Evolutionary conservation across 2,113 vertebrate genomes (phyloP).

Genomic region (Vulpes lagopus): DNA sequence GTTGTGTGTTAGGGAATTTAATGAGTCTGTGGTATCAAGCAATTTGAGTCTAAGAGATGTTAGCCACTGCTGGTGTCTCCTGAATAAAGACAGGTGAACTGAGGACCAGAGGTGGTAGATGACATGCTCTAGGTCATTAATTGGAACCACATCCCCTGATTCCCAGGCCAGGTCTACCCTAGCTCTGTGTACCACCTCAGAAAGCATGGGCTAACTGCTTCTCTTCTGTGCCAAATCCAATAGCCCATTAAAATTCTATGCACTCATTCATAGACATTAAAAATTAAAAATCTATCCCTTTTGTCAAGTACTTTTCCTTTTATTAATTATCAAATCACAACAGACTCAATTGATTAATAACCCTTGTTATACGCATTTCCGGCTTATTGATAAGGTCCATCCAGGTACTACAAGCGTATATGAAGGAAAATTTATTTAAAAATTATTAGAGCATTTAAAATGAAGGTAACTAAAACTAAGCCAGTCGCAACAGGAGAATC

Average conservation of each 20-base stretch:
- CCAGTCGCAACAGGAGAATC: neutral
- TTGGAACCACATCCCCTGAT: neutral
- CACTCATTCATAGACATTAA: slow-evolving; percentile 83
- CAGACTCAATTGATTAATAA: slow-evolving; percentile 81
- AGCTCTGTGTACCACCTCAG: neutral
- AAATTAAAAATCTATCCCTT: slow-evolving; percentile 80
- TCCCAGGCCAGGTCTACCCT: neutral
- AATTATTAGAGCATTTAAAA: slow-evolving; percentile 69
- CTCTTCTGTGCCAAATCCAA: slow-evolving; percentile 69
- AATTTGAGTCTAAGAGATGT: neutral
- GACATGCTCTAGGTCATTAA: neutral
- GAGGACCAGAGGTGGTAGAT: no score
- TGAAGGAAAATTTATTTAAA: slow-evolving; percentile 62
- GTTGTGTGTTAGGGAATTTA: neutral
- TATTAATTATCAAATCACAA: slow-evolving; percentile 86
- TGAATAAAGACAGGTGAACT: neutral
- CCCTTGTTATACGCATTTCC: slow-evolving; percentile 72
- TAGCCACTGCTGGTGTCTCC: neutral
- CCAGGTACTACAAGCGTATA: neutral
- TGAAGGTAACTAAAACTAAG: neutral
- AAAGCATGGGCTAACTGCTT: slow-evolving; percentile 42
- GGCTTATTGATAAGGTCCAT: slow-evolving; percentile 74
- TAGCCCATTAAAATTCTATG: slow-evolving; percentile 79
- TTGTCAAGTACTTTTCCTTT: slow-evolving; percentile 79
- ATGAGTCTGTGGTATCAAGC: neutral